Conservation (phyloP, 2,113 vertebrate species). For the Oryctolagus cuniculus region DNA sequence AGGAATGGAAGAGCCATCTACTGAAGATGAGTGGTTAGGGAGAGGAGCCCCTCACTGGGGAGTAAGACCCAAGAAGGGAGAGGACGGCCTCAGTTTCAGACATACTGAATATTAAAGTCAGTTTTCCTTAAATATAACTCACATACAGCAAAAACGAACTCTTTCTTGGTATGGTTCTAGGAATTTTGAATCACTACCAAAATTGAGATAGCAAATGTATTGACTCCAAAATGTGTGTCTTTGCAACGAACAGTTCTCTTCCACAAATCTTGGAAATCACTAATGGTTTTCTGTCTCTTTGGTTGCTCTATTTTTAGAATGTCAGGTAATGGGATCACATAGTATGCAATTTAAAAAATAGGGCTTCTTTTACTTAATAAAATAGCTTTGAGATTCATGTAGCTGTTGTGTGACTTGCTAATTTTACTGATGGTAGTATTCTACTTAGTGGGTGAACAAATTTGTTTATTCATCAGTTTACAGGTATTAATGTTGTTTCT, state of each 20-base stretch:
- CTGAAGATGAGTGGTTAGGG: not conserved
- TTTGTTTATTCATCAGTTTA: not conserved
- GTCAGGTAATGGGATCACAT: not conserved
- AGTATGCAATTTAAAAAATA: not conserved
- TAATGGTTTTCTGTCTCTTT: not conserved
- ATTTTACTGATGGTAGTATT: not conserved
- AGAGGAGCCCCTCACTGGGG: not conserved
- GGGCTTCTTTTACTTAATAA: not conserved
- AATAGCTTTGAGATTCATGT: not conserved
- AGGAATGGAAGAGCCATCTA: too few relatives aligned
- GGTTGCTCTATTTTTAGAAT: slow-evolving; percentile 7
- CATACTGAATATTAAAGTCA: not conserved
- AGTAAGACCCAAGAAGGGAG: not conserved
- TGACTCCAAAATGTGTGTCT: not conserved
- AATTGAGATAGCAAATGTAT: not conserved
- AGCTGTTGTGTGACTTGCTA: not conserved
- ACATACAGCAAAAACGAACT: not conserved
- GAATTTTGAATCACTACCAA: not conserved
- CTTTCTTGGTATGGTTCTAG: not conserved
- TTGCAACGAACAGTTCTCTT: not conserved
- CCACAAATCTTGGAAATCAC: not conserved
- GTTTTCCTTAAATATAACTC: not conserved
- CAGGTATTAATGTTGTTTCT: too few relatives aligned
- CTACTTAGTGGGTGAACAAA: not conserved
- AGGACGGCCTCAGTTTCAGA: not conserved